A percentile compares a stretch with the other conserved stretches of the same genome.
phyloP scores from a whole-genome alignment of 2,888 invertebrate species.

The Spilarctia lutea region DNA sequence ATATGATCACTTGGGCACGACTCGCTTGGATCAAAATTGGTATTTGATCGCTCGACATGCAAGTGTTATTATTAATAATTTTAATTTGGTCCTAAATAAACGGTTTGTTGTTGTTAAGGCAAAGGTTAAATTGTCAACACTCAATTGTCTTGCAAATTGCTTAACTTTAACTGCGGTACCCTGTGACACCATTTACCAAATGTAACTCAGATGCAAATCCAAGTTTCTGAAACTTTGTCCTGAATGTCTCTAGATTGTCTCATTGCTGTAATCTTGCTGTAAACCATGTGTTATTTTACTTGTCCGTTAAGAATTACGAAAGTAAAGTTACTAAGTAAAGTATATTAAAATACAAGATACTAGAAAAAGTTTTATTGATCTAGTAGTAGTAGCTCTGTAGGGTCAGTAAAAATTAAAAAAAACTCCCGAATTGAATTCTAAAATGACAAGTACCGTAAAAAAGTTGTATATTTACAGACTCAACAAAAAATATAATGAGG shows the following conservation, averaged over 20 bases:
- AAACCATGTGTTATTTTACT: conserved; percentile 22
- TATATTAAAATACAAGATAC: neutral
- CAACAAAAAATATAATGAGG: neutral
- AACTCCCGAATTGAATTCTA: neutral
- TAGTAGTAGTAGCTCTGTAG: neutral
- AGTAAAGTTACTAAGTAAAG: neutral
- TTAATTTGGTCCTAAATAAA: neutral
- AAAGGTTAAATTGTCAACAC: conserved; percentile 8
- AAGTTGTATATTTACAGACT: neutral
- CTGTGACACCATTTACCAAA: conserved; percentile 61
- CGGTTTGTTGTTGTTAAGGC: neutral
- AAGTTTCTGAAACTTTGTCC: conserved; percentile 51
- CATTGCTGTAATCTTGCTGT: conserved; percentile 26
- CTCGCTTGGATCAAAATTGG: neutral
- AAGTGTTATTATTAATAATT: neutral
- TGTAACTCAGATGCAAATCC: conserved; percentile 63
- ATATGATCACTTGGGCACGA: neutral
- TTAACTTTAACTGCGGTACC: conserved; percentile 61
- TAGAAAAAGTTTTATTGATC: neutral
- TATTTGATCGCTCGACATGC: neutral
- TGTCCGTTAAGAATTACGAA: neutral
- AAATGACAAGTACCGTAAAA: neutral
- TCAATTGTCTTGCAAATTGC: conserved; percentile 57
- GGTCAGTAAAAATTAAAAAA: neutral
- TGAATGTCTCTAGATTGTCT: conserved; percentile 41